Evolutionary conservation across 2,113 vertebrate species (phyloP).

Genomic region (Chunga burmeisteri): DNA sequence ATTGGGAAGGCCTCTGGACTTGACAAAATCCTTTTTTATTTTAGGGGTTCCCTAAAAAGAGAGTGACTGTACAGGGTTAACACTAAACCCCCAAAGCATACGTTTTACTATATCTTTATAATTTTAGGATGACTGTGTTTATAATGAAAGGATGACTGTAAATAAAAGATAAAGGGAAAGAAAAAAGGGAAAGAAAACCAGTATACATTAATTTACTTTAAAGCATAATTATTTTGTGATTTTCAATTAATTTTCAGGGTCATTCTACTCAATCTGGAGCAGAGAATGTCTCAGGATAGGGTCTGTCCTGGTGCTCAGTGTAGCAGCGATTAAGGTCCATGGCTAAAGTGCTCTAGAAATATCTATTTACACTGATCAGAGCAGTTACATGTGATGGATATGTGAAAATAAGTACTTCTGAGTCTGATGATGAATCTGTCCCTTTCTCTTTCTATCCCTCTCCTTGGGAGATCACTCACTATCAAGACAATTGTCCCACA

Average conservation of each 20-base stretch:
- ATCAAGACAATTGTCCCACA: not conserved
- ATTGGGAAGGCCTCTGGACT: slow-evolving; percentile 67
- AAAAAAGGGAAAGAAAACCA: not conserved
- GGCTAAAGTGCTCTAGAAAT: not conserved
- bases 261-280: not conserved
- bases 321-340: not conserved
- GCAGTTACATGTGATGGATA: not conserved
- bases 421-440: not conserved
- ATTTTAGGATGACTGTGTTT: slow-evolving; percentile 77
- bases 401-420: not conserved
- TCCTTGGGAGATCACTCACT: not conserved
- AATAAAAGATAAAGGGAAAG: not conserved
- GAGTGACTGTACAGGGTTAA: slow-evolving; percentile 29
- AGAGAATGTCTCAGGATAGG: not conserved
- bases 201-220: not conserved
- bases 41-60: slow-evolving; percentile 69
- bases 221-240: not conserved
- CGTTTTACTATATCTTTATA: slow-evolving; percentile 67
- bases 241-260: not conserved
- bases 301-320: not conserved
- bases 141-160: slow-evolving; percentile 50
- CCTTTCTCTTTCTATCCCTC: not conserved
- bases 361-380: not conserved
- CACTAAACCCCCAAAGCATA: slow-evolving; percentile 56
- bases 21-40: slow-evolving; percentile 73